phyloP scores from a whole-genome alignment of 2,888 invertebrate species.

The Ectemnius cavifrons region DNA sequence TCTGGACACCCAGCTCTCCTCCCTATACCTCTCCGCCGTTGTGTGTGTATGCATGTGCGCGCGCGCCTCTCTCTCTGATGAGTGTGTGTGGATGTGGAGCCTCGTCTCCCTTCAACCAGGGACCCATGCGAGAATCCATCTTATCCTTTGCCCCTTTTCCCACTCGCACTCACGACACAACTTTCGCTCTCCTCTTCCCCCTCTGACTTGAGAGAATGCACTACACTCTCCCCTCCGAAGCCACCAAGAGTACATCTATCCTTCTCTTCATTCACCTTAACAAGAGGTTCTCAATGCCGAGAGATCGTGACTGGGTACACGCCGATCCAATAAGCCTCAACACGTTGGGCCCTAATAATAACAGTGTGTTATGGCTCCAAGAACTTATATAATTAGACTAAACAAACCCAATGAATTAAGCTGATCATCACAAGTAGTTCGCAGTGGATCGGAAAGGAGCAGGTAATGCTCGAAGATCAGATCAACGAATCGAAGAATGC shows the following conservation, averaged over 20 bases:
- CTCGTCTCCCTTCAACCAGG: neutral
- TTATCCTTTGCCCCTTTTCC: conserved; percentile 21
- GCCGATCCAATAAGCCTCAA: too few species aligned
- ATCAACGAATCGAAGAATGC: neutral
- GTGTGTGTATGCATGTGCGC: too few species aligned
- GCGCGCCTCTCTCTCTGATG: too few species aligned
- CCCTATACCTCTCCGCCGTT: neutral
- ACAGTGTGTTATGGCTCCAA: too few species aligned
- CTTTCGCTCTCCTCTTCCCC: conserved; percentile 7
- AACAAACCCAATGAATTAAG: too few species aligned
- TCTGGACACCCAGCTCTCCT: conserved; percentile 32
- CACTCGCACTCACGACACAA: neutral
- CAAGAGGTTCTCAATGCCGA: conserved; percentile 16
- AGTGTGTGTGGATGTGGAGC: too few species aligned
- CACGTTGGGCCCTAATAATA: too few species aligned
- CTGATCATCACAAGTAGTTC: too few species aligned
- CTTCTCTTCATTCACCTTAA: conserved; percentile 9
- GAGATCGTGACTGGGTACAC: neutral
- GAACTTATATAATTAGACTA: too few species aligned
- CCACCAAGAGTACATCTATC: too few species aligned
- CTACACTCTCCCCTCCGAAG: neutral
- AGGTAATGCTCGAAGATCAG: conserved; percentile 26
- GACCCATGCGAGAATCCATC: conserved; percentile 22
- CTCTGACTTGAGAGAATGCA: conserved; percentile 19
- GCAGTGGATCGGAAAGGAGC: conserved; percentile 11